Evolutionary conservation across 2,113 vertebrate species (phyloP), one percentile per base, ranked within the genome.

Genomic region (Oceanites oceanicus): DNA sequence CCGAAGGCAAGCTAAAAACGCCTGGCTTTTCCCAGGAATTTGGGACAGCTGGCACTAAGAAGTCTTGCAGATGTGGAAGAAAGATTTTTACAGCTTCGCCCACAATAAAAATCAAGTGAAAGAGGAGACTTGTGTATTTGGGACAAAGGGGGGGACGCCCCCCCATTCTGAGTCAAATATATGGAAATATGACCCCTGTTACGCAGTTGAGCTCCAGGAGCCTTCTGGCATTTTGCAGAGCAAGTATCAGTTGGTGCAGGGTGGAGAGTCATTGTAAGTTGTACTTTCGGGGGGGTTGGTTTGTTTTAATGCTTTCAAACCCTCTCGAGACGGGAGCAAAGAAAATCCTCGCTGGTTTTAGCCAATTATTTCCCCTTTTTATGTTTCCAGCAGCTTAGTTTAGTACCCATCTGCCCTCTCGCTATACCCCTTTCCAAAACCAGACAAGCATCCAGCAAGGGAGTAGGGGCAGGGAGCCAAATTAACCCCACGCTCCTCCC

Each of bases 1-100:
- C 58, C 3, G 1, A 36, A 82, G 36, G 86, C 71, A 45, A 88
- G 85, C 53, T 68, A 56, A 81, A 95, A 90, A 72, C 9, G 20
- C 75, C 76, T 71, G 90, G 71, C 94, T 96, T 96, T 95, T 88
- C 97, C 93, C 71, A 92, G 96, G 92, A 90, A 97, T 96, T 58
- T 0, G 10, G 87, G 95, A 92, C 92, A 95, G 89, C 87, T 92
- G 93, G 91, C 77, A 86, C 58, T 83, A 82, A 91, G 77, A 96
- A 96, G 44, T 10, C 90, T 94, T 72, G 90, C 94, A 98, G 96
- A 97, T 97, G 91, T 94, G 92, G 83, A 95, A 96, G 55, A 45
- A 66, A 95, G 95, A 86, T 80, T 92, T 95, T 94, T 88, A 97
- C 83, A 92, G 85, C 86, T 88, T 70, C 9, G 11, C 50, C 72